Evolutionary conservation across 2,113 vertebrate genomes (phyloP).

Genomic region (Synodontis membranacea): DNA sequence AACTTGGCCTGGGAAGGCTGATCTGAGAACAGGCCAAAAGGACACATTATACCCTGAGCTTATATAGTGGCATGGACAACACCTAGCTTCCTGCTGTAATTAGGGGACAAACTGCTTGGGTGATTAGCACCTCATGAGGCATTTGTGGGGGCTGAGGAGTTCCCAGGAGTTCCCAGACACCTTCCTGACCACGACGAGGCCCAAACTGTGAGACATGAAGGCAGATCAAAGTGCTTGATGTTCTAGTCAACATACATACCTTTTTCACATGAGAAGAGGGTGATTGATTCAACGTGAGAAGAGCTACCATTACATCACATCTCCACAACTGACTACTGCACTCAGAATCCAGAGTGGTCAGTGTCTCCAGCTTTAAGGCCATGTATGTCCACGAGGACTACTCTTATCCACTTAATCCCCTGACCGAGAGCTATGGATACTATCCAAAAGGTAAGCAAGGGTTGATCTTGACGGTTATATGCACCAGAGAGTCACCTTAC

Average conservation of each 20-base stretch:
- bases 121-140: constrained; percentile 51
- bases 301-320: not conserved
- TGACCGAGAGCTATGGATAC: constrained; percentile 46
- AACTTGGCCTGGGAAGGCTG: not conserved
- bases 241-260: constrained; percentile 42
- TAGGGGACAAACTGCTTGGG: constrained; percentile 52
- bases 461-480: not conserved
- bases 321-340: constrained; percentile 27
- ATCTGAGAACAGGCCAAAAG: constrained; percentile 23
- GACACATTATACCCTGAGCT: not conserved
- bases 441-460: constrained; percentile 44
- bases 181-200: constrained; percentile 24
- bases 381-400: constrained; percentile 57
- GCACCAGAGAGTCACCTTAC: not conserved
- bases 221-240: constrained; percentile 55
- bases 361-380: constrained; percentile 27
- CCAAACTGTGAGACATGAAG: constrained; percentile 39
- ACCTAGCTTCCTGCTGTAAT: constrained; percentile 56
- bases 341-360: not conserved
- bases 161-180: constrained; percentile 44
- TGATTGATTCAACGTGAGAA: constrained; percentile 4
- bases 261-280: constrained; percentile 42
- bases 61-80: constrained; percentile 26
- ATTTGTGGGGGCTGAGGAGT: constrained; percentile 47
- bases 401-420: constrained; percentile 44